These are phyloP conservation scores for Hesperophylax magnus DNA, from an alignment of 1,140 invertebrate species.

Conservation along the genomic window DNA sequence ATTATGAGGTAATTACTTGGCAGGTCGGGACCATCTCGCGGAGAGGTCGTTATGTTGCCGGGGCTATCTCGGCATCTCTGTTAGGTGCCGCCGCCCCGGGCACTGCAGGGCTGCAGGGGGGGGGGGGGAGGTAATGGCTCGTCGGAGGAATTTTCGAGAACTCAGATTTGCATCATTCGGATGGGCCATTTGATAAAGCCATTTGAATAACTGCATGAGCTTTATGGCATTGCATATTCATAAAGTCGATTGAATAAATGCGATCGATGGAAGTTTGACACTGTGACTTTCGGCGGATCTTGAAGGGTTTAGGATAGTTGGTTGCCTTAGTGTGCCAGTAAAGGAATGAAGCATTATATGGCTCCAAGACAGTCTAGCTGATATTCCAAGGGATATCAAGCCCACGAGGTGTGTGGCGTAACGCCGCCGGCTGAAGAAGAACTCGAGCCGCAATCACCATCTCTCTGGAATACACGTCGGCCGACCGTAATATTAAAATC, in stretches of 20 bases:
- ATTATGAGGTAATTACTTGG: not conserved
- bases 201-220: not conserved
- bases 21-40: conserved; percentile 2
- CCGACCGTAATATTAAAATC: conserved; percentile 48
- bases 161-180: conserved; percentile 2
- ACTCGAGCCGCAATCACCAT: conserved; percentile 1
- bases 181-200: conserved; percentile 20
- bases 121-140: not conserved
- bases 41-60: conserved; percentile 43
- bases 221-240: not conserved
- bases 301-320: too few relatives aligned
- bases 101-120: not conserved
- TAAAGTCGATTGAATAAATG: not conserved
- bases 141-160: conserved; percentile 19
- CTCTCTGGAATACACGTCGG: not conserved
- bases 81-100: conserved; percentile 38
- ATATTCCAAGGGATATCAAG: not conserved
- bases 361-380: too few relatives aligned
- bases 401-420: not conserved
- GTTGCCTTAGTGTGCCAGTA: too few relatives aligned
- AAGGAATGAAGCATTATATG: too few relatives aligned
- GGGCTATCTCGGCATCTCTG: conserved; percentile 45
- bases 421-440: not conserved
- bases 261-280: not conserved
- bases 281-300: too few relatives aligned